Conservation (phyloP, 2,888 invertebrate genomes). For the Phaedon cochleariae region DNA sequence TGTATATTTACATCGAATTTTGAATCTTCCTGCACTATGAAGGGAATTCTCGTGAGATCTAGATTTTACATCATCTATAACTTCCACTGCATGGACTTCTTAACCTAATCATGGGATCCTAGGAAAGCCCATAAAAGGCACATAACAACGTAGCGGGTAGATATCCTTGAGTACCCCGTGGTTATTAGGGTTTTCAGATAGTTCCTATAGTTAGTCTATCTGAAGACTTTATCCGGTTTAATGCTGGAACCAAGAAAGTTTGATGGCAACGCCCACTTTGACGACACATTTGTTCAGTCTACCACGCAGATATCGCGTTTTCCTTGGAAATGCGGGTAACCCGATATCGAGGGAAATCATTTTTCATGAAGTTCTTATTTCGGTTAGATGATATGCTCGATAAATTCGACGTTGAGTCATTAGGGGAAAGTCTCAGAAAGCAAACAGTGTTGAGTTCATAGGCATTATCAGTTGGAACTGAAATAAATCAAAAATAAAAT, state of each 20-base stretch:
- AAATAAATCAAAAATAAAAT: too few species aligned
- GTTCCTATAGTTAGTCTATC: neutral
- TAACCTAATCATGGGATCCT: neutral
- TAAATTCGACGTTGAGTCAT: too few species aligned
- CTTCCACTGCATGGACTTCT: neutral
- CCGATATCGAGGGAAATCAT: neutral
- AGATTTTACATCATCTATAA: neutral
- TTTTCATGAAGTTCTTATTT: too few species aligned
- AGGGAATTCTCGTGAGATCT: neutral
- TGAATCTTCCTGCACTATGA: too few species aligned
- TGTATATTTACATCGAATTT: too few species aligned
- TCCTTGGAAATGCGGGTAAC: neutral
- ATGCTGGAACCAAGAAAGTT: slow-evolving; percentile 60
- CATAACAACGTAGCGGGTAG: neutral
- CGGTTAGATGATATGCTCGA: neutral
- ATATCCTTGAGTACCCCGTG: neutral
- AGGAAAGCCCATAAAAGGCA: neutral
- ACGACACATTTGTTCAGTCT: slow-evolving; percentile 27
- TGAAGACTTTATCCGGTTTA: slow-evolving; percentile 46
- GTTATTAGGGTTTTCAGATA: neutral
- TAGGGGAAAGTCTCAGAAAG: too few species aligned
- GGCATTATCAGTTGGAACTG: too few species aligned
- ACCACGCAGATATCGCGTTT: neutral
- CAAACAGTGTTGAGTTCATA: too few species aligned
- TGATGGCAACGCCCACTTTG: slow-evolving; percentile 54